Conservation (phyloP, 2,888 invertebrate genomes). For the Eupithecia subumbrata region DNA sequence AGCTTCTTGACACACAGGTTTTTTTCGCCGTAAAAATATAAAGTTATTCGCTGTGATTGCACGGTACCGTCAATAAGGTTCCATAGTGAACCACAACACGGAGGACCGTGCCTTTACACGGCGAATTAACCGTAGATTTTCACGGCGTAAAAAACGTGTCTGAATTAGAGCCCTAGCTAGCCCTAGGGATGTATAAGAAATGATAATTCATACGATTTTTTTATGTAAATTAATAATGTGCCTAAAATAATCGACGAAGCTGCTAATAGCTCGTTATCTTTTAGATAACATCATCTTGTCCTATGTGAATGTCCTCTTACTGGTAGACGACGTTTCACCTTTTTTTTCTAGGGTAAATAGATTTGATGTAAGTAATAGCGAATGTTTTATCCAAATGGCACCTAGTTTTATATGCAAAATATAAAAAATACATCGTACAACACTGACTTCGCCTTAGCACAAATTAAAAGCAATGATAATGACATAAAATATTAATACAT, state of each 20-base stretch:
- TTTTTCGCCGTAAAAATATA: too few species aligned
- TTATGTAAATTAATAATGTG: background rate
- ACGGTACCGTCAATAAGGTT: too few species aligned
- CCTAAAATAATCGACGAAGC: background rate
- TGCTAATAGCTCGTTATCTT: background rate
- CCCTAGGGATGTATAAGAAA: background rate
- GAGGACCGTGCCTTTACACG: too few species aligned
- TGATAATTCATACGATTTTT: background rate
- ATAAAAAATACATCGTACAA: conserved; percentile 3
- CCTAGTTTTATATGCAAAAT: background rate
- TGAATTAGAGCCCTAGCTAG: too few species aligned
- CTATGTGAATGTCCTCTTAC: background rate
- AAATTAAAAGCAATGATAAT: background rate
- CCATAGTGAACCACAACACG: too few species aligned
- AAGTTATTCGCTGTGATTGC: too few species aligned
- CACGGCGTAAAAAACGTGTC: too few species aligned
- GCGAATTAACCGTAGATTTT: too few species aligned
- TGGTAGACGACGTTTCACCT: background rate
- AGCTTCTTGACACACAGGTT: too few species aligned
- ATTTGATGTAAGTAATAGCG: background rate
- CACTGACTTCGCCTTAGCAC: conserved; percentile 7
- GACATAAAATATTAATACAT: background rate
- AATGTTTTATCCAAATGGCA: background rate
- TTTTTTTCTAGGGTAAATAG: background rate
- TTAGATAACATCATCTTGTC: background rate